Evolutionary conservation across 2,113 vertebrate species (phyloP).

Genomic region (Syngnathus floridae): DNA sequence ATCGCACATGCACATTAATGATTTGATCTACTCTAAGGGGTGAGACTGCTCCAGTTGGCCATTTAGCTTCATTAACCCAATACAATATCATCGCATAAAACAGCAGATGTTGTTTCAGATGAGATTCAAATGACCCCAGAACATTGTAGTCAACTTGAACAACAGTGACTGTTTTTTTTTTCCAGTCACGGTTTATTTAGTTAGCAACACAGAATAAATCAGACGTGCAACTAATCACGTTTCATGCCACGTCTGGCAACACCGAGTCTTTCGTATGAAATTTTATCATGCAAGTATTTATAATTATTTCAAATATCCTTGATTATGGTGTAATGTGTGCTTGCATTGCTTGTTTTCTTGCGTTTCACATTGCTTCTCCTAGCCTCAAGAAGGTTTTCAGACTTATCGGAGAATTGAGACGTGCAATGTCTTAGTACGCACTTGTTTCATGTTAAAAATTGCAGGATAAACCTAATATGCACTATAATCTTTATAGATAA

Average conservation of each 20-base stretch:
- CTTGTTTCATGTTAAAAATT: conserved; percentile 22
- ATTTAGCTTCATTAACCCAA: conserved; percentile 30
- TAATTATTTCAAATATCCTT: neutral
- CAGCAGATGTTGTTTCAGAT: conserved; percentile 51
- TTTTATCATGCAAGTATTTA: neutral
- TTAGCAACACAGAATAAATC: conserved; percentile 3
- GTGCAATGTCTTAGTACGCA: conserved; percentile 32
- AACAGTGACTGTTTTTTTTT: conserved; percentile 4
- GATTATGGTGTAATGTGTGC: neutral
- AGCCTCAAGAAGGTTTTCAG: neutral
- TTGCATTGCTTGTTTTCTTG: neutral
- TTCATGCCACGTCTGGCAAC: neutral
- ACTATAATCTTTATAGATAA: no score
- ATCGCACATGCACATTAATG: conserved; percentile 9
- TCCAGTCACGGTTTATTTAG: neutral
- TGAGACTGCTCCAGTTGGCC: conserved; percentile 2
- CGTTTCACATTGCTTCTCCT: neutral
- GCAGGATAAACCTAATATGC: no score
- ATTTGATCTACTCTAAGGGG: conserved; percentile 17
- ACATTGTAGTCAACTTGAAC: conserved; percentile 17
- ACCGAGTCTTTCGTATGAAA: neutral
- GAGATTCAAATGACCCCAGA: conserved; percentile 29
- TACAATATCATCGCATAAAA: conserved; percentile 39
- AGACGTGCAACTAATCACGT: neutral
- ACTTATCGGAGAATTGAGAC: conserved; percentile 12